Evolutionary conservation across 1,140 invertebrate species (phyloP), one percentile per base, ranked within the genome.

Genomic region (Cydia splendana): DNA sequence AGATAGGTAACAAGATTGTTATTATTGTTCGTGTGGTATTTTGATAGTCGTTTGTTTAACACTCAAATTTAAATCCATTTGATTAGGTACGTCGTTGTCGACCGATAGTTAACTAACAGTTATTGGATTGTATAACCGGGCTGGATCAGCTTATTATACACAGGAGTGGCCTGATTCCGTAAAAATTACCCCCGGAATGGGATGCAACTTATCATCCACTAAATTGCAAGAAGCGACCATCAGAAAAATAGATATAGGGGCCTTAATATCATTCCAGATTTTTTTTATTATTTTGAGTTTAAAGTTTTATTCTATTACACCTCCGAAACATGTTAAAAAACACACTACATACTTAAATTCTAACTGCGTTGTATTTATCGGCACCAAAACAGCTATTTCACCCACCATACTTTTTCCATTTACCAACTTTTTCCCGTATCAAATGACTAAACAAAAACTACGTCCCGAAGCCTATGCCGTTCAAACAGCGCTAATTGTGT

Each of bases 111-210:
- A 53, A 53, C 51, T n/a, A 53, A 20, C 53, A 62, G 53, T 62
- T 62, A 62, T 18, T 13, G 18, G 15, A 67, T 15, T 20, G n/a
- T 20, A n/a, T 20, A 62, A 18, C 34, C 34, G 30, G 34, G 34
- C 34, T 30, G 42, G 34, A 42, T n/a, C 67, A n/a, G 4, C 67
- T 71, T 71, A 71, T 71, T 71, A 71, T 71, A 34, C 67, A 71
- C 34, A 34, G 67, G 67, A 71, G 34, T 71, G 67, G 34, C 67
- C 67, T 71, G 67, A 71, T 71, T 42, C 34, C 67, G 53, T n/a
- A 67, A 71, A 71, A 71, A 71, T 42, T 34, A 18, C 67, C 13
- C 67, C 13, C 67, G 0, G 7, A 24, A 62, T 62, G 53, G 28
- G 34, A 71, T 18, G n/a, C 42, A 71, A 1, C 20, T 71, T 71